Evolutionary conservation across 2,797 vertebrate genomes (phyloP).

Genomic region (Phoebastria nigripes): DNA sequence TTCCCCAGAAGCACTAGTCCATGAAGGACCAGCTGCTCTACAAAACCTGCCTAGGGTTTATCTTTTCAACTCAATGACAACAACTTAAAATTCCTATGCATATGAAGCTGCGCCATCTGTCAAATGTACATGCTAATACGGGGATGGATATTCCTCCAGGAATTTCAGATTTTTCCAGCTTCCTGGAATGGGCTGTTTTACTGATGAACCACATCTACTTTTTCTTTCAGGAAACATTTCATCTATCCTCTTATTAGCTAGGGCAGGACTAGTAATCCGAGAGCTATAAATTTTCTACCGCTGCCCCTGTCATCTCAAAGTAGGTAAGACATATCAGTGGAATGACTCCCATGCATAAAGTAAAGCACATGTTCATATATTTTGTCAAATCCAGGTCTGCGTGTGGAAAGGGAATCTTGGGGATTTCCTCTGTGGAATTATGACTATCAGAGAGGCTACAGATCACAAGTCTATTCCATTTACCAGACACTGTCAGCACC

Average conservation of each 20-base stretch:
- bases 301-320: background rate
- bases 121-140: background rate
- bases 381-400: background rate
- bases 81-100: background rate
- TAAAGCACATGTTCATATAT: background rate
- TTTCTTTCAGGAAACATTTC: background rate
- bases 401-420: background rate
- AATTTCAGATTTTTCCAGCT: background rate
- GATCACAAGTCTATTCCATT: conserved; percentile 15
- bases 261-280: background rate
- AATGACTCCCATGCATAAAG: background rate
- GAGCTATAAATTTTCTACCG: background rate
- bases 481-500: conserved; percentile 48
- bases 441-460: background rate
- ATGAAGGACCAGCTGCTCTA: background rate
- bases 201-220: background rate
- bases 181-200: background rate
- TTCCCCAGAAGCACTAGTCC: background rate
- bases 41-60: background rate
- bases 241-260: background rate
- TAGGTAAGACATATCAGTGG: background rate
- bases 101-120: background rate
- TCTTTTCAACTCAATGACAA: background rate
- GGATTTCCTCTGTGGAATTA: conserved; percentile 7
- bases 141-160: background rate